Conservation (phyloP, 1,140 invertebrate genomes). For the Drosophila punjabiensis region DNA sequence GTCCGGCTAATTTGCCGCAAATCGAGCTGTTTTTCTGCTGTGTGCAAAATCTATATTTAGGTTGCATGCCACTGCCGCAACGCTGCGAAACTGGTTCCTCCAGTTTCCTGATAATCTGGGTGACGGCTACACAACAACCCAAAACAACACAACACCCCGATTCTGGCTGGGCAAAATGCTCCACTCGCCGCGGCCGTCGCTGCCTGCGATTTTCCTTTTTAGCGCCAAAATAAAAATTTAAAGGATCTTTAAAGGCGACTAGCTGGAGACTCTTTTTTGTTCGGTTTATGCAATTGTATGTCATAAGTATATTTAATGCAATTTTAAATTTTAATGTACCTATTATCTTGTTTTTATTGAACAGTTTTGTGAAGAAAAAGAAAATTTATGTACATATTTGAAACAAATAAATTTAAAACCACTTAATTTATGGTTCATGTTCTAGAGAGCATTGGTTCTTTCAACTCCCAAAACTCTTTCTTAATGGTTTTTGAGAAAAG, state of each 20-base stretch:
- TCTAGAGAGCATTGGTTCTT: not conserved
- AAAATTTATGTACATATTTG: no score
- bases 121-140: slow-evolving; percentile 72
- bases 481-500: not conserved
- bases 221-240: slow-evolving; percentile 58
- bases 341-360: no score
- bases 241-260: not conserved
- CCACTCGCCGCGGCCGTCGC: slow-evolving; percentile 37
- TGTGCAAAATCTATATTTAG: slow-evolving; percentile 76
- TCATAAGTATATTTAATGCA: no score
- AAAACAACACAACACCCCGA: slow-evolving; percentile 46
- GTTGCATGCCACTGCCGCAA: slow-evolving; percentile 78
- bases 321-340: no score
- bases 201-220: slow-evolving; percentile 73
- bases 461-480: not conserved
- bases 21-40: slow-evolving; percentile 28
- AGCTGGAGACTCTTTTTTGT: not conserved
- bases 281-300: no score
- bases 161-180: slow-evolving; percentile 50
- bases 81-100: slow-evolving; percentile 77
- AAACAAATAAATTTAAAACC: not conserved
- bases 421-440: no score
- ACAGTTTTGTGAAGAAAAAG: no score
- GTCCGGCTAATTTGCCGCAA: slow-evolving; percentile 50
- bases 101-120: slow-evolving; percentile 85